These are phyloP conservation scores for Lates japonicus DNA, from an alignment of 2,797 vertebrate species.

Conservation along the genomic window DNA sequence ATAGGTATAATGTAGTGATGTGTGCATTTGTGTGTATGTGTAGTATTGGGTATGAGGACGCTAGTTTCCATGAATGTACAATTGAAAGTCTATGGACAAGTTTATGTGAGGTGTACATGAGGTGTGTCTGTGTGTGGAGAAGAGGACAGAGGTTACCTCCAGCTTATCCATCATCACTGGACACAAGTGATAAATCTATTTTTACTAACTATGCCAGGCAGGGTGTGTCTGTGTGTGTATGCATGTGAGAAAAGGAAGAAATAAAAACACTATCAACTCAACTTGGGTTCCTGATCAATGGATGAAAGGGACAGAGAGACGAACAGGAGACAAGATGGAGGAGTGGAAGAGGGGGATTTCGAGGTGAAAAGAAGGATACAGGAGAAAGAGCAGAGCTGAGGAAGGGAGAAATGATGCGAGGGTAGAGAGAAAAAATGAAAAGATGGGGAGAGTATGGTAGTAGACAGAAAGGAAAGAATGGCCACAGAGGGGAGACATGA, in stretches of 20 bases:
- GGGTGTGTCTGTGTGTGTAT: slow-evolving; percentile 23
- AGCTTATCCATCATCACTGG: slow-evolving; percentile 84
- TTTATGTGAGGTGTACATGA: slow-evolving; percentile 5
- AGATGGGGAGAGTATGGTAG: slow-evolving; percentile 18
- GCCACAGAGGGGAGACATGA: slow-evolving; percentile 21
- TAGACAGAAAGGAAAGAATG: slow-evolving; percentile 15
- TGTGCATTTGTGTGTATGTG: neutral
- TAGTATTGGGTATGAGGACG: neutral
- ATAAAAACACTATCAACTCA: slow-evolving; percentile 87
- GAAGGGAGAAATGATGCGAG: slow-evolving; percentile 28
- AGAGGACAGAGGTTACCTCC: slow-evolving; percentile 76
- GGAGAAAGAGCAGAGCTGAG: slow-evolving; percentile 28
- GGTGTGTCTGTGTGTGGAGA: slow-evolving; percentile 4
- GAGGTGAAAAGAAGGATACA: slow-evolving; percentile 71
- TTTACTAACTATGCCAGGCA: slow-evolving; percentile 79
- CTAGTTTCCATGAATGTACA: slow-evolving; percentile 26
- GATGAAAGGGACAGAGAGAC: slow-evolving; percentile 73
- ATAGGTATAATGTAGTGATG: slow-evolving; percentile 15
- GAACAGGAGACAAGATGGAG: slow-evolving; percentile 68
- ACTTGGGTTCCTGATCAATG: slow-evolving; percentile 86
- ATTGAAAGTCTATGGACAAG: slow-evolving; percentile 23
- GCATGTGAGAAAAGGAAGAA: slow-evolving; percentile 45
- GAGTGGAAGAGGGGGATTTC: slow-evolving; percentile 58
- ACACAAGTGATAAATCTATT: slow-evolving; percentile 84
- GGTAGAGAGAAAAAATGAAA: slow-evolving; percentile 3